phyloP scores from a whole-genome alignment of 2,888 invertebrate species.

The Heliconius erato region DNA sequence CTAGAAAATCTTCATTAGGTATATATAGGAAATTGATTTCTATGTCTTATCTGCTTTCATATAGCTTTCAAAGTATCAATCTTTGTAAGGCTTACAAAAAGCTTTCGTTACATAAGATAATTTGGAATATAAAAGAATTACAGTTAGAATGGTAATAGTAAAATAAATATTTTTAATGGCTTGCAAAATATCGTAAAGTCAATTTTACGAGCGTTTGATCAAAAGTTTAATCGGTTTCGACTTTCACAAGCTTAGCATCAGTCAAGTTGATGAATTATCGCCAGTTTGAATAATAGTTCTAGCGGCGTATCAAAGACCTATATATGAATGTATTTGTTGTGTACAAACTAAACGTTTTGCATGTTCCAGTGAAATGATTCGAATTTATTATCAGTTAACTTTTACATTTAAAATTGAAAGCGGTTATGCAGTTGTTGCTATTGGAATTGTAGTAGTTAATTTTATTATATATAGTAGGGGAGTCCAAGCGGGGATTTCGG shows the following conservation, averaged over 20 bases:
- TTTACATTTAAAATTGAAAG: conserved; percentile 30
- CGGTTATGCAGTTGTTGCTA: neutral
- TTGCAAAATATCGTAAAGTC: conserved; percentile 38
- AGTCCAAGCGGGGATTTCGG: no score
- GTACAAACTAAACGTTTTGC: conserved; percentile 10
- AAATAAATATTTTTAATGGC: conserved; percentile 21
- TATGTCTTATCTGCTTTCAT: neutral
- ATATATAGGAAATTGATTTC: neutral
- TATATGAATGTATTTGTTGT: neutral
- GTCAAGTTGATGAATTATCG: conserved; percentile 60
- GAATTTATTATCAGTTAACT: conserved; percentile 21
- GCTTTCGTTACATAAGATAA: neutral
- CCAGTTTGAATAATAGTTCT: conserved; percentile 54
- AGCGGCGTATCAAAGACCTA: conserved; percentile 55
- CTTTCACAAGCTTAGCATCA: conserved; percentile 63
- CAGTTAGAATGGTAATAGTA: conserved; percentile 15
- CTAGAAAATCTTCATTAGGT: neutral
- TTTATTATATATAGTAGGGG: neutral
- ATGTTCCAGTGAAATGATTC: conserved; percentile 17
- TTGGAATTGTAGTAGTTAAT: neutral
- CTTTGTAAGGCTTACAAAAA: neutral
- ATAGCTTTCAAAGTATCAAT: neutral
- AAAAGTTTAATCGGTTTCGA: conserved; percentile 61
- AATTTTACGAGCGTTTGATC: conserved; percentile 49
- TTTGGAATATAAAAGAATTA: neutral